These are phyloP conservation scores for Ashinkailepas kermadecensis DNA, from an alignment of 2,888 invertebrate species.

Conservation along the genomic window DNA sequence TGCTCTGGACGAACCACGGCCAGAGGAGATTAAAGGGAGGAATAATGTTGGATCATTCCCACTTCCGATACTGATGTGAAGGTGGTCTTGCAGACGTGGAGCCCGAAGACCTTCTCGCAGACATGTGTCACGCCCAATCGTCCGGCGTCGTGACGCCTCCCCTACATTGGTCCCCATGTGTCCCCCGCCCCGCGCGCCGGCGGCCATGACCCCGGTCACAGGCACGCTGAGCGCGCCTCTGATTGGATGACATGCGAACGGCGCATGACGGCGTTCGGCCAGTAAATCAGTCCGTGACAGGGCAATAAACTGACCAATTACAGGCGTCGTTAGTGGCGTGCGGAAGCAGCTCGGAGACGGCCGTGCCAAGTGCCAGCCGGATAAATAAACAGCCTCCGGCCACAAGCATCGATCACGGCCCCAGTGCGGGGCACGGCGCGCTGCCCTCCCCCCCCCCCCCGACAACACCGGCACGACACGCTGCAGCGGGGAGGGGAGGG, in stretches of 20 bases:
- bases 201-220: no score
- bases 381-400: not conserved
- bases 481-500: no score
- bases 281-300: not conserved
- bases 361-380: not conserved
- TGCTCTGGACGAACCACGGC: no score
- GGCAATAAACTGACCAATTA: constrained; percentile 6
- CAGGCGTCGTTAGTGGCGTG: not conserved
- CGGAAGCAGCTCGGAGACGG: not conserved
- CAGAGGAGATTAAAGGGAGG: no score
- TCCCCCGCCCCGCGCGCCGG: no score
- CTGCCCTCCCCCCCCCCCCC: not conserved
- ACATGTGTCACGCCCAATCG: no score
- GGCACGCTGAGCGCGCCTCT: not conserved
- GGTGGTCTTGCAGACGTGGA: no score
- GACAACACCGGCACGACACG: not conserved
- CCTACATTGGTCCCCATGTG: no score
- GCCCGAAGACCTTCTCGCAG: no score
- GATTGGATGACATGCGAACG: not conserved
- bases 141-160: no score
- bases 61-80: no score
- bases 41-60: no score
- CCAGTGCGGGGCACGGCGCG: not conserved
- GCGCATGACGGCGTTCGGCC: not conserved
- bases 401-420: constrained; percentile 7